These are phyloP conservation scores for Sandelia bainsii DNA, from an alignment of 2,797 vertebrate genomes.

Conservation along the genomic window DNA sequence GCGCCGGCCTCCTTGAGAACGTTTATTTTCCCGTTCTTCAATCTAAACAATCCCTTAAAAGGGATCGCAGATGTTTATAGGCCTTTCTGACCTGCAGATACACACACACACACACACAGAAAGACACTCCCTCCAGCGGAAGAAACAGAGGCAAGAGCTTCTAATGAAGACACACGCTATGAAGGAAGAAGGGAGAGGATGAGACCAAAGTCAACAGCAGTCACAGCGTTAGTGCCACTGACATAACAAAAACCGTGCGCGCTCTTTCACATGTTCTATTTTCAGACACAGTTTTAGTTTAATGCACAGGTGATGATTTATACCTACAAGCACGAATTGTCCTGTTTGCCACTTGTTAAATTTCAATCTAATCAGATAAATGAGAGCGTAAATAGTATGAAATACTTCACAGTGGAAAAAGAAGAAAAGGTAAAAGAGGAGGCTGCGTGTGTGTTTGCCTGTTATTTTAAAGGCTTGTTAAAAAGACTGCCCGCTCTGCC, in stretches of 20 bases:
- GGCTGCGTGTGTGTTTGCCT: slow-evolving; percentile 37
- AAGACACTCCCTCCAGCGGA: slow-evolving; percentile 60
- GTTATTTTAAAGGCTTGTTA: slow-evolving; percentile 72
- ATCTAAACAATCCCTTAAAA: slow-evolving; percentile 91
- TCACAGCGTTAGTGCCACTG: slow-evolving; percentile 41
- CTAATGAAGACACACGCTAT: slow-evolving; percentile 66
- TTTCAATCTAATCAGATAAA: slow-evolving; percentile 29
- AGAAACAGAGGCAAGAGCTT: slow-evolving; percentile 77
- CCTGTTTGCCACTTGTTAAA: not conserved
- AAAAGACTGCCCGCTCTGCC: slow-evolving; percentile 76
- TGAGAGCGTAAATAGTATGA: not conserved
- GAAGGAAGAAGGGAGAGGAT: slow-evolving; percentile 39
- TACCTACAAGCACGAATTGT: not conserved
- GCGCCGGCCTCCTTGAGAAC: slow-evolving; percentile 81
- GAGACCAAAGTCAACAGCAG: slow-evolving; percentile 42
- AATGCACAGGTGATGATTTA: slow-evolving; percentile 24
- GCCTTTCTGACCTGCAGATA: slow-evolving; percentile 79
- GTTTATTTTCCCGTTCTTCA: slow-evolving; percentile 88
- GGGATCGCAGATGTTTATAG: slow-evolving; percentile 87
- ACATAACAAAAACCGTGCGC: slow-evolving; percentile 54
- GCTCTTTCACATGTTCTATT: slow-evolving; percentile 29
- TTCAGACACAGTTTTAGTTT: not conserved
- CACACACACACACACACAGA: slow-evolving; percentile 29
- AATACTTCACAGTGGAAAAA: slow-evolving; percentile 27
- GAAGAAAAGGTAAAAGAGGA: slow-evolving; percentile 25